Percentiles rank a stretch among this genome's conserved stretches.
Evolutionary conservation across 2,113 vertebrate genomes (phyloP).

Genomic region (Neotragus pygmaeus): DNA sequence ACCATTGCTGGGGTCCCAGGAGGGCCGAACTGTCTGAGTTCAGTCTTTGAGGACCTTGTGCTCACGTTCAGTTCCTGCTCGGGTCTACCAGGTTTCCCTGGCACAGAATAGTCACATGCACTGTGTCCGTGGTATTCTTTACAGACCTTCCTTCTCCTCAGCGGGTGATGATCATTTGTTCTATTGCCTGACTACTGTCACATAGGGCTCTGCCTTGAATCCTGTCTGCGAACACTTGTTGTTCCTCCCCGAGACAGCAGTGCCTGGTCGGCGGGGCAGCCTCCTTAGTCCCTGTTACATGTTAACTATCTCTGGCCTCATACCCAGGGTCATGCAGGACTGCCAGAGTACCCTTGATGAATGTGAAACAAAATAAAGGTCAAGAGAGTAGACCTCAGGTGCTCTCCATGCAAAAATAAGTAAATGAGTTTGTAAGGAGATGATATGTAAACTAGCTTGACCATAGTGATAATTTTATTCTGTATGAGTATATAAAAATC

Average conservation of each 20-base stretch:
- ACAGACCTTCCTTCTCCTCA: neutral
- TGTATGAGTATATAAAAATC: neutral
- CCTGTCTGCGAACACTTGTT: neutral
- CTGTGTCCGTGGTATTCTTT: neutral
- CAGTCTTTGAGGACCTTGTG: neutral
- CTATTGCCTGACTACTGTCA: neutral
- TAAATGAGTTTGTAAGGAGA: neutral
- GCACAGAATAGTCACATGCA: neutral
- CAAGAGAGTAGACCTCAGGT: neutral
- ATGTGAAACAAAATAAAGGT: neutral
- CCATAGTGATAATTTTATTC: neutral
- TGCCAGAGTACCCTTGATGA: neutral
- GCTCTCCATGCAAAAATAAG: neutral
- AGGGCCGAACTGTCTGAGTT: neutral
- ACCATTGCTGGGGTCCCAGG: neutral
- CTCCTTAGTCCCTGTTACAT: neutral
- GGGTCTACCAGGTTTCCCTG: neutral
- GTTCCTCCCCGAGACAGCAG: neutral
- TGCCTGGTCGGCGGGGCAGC: neutral
- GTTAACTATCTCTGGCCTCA: neutral
- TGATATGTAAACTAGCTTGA: neutral
- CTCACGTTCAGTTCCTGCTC: neutral
- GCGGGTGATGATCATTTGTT: neutral
- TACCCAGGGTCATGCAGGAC: neutral
- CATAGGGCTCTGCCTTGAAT: neutral